Evolutionary conservation across 2,113 vertebrate species (phyloP).

Genomic region (Typhlomys cinereus): DNA sequence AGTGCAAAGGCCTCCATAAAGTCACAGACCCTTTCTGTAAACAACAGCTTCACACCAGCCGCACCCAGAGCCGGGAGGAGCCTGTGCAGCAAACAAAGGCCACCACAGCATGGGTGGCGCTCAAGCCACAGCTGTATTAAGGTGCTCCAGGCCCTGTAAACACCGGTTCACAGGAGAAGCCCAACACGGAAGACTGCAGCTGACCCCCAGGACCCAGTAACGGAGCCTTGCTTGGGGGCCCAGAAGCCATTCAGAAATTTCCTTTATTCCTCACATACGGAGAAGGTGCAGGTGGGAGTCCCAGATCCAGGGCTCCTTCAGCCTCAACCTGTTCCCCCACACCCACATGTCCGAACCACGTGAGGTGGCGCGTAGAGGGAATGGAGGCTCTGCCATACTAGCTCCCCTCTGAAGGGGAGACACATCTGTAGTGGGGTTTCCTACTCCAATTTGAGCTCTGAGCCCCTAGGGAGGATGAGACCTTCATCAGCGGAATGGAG

Average conservation of each 20-base stretch:
- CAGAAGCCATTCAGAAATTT: not conserved
- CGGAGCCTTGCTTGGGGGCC: not conserved
- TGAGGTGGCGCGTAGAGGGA: too few species aligned
- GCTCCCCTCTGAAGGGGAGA: too few species aligned
- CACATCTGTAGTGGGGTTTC: not conserved
- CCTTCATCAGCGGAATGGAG: accelerated
- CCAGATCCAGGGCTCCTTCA: not conserved
- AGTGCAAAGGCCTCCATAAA: not conserved
- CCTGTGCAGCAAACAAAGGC: not conserved
- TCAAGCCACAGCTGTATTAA: not conserved
- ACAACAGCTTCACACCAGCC: accelerated
- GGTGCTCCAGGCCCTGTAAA: not conserved
- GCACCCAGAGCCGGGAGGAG: not conserved
- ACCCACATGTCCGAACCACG: not conserved
- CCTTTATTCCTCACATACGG: not conserved
- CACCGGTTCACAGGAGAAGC: not conserved
- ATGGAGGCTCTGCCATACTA: not conserved
- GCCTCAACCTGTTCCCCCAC: not conserved
- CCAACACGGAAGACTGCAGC: not conserved
- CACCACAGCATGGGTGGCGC: accelerated
- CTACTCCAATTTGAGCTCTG: not conserved
- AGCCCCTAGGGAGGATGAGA: not conserved
- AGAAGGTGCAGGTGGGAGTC: not conserved
- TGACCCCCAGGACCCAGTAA: too few species aligned
- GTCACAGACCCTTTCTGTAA: not conserved